These are phyloP conservation scores for Mormyrops boulengeri DNA, from an alignment of 2,797 vertebrate genomes.

Conservation along the genomic window DNA sequence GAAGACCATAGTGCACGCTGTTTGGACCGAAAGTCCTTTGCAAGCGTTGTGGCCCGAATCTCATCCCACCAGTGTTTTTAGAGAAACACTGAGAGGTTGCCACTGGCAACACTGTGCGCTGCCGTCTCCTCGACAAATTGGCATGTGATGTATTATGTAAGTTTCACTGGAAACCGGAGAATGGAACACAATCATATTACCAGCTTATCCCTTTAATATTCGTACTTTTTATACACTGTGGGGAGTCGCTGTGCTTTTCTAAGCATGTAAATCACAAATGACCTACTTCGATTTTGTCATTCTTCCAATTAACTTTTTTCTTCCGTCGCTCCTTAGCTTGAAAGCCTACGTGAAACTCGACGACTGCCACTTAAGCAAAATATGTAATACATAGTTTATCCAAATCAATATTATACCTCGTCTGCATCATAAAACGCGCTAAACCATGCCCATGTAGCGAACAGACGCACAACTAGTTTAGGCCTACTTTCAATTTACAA, in stretches of 20 bases:
- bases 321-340: neutral
- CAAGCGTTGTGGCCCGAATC: neutral
- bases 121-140: neutral
- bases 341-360: neutral
- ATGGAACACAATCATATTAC: neutral
- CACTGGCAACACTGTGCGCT: slow-evolving; percentile 36
- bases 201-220: neutral
- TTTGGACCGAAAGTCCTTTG: neutral
- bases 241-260: neutral
- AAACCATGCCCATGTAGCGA: neutral
- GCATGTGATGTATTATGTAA: neutral
- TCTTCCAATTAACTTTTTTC: neutral
- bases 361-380: neutral
- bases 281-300: neutral
- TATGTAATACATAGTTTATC: neutral
- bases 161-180: neutral
- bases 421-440: neutral
- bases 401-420: neutral
- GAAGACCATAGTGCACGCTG: neutral
- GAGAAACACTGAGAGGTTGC: slow-evolving; percentile 37
- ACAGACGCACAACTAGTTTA: neutral
- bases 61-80: slow-evolving; percentile 18
- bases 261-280: neutral
- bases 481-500: neutral
- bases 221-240: neutral